Conservation (phyloP, 1,140 invertebrate species). For the Olivierus martensii region DNA sequence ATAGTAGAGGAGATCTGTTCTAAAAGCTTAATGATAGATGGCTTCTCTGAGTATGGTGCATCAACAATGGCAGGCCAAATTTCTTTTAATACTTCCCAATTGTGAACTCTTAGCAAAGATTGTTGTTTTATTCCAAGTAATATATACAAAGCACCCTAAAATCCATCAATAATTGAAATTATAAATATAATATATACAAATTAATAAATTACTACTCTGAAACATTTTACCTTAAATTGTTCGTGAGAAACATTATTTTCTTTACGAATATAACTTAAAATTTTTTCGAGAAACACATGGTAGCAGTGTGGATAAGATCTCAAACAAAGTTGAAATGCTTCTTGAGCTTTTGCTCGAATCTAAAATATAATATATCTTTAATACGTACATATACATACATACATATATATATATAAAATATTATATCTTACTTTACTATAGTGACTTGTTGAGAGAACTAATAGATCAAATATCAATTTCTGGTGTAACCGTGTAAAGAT, state of each 20-base stretch:
- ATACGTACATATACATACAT: neutral
- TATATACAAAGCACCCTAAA: constrained; percentile 58
- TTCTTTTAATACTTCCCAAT: constrained; percentile 54
- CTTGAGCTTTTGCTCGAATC: constrained; percentile 48
- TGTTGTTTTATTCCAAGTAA: constrained; percentile 47
- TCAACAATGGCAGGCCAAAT: constrained; percentile 60
- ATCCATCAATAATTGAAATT: neutral
- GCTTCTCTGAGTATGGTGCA: constrained; percentile 62
- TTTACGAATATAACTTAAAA: constrained; percentile 42
- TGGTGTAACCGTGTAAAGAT: constrained; percentile 39
- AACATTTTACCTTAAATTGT: constrained; percentile 45
- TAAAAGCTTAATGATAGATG: constrained; percentile 57
- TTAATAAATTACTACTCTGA: too few relatives aligned
- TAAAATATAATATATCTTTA: constrained; percentile 24
- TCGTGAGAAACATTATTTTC: constrained; percentile 48
- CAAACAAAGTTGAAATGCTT: constrained; percentile 36
- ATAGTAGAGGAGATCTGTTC: constrained; percentile 40
- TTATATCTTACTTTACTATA: constrained; percentile 44
- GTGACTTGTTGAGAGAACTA: constrained; percentile 46
- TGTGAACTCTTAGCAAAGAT: constrained; percentile 48
- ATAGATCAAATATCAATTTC: constrained; percentile 44
- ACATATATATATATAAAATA: constrained; percentile 3
- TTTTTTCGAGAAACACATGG: constrained; percentile 38
- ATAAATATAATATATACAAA: too few relatives aligned
- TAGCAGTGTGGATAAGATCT: constrained; percentile 45